A percentile compares a stretch with the other conserved stretches of the same genome.
Evolutionary conservation across 2,113 vertebrate species (phyloP).

Genomic region (Brachypodius melanocephalos): DNA sequence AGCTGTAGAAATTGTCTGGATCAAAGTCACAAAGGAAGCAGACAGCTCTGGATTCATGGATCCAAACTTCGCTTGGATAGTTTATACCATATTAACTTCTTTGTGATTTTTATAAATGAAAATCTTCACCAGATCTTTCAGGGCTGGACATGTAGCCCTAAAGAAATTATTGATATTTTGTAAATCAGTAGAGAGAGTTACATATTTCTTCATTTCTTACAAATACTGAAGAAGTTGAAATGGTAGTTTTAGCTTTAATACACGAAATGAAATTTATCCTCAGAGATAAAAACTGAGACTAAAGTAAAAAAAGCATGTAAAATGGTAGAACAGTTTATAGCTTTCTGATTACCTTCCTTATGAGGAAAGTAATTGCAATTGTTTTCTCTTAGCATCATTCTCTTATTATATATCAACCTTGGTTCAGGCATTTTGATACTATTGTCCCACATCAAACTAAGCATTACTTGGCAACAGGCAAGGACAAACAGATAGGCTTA

Average conservation of each 20-base stretch:
- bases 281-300: neutral
- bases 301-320: neutral
- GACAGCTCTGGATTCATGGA: neutral
- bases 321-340: neutral
- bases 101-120: neutral
- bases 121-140: neutral
- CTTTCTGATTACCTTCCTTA: neutral
- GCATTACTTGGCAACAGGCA: conserved; percentile 62
- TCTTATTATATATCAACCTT: conserved; percentile 19
- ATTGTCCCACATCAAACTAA: conserved; percentile 10
- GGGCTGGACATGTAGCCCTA: neutral
- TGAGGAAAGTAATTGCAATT: neutral
- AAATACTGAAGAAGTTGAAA: neutral
- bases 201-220: neutral
- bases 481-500: conserved; percentile 77
- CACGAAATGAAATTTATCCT: neutral
- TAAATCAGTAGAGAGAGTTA: neutral
- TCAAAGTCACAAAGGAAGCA: neutral
- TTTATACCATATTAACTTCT: neutral
- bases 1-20: neutral
- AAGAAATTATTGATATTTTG: neutral
- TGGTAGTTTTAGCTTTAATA: neutral
- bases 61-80: neutral
- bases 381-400: conserved; percentile 3
- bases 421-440: conserved; percentile 17